Base-by-base conservation (phyloP, 1,140 invertebrate genomes). In the Calephelis virginiensis region DNA sequence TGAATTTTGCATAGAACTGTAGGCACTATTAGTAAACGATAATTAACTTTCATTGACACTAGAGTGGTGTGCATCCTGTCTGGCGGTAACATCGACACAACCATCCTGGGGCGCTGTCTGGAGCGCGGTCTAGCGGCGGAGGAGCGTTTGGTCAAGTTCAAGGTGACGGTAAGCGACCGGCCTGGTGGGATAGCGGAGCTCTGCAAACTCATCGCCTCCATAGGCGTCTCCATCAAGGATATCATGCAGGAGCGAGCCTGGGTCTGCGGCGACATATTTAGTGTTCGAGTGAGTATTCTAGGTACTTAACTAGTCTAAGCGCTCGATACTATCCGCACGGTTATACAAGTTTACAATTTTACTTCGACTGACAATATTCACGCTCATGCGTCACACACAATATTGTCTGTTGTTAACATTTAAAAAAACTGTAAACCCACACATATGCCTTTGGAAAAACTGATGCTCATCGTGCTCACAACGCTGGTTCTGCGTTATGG, bases 61-160 rank as follows among this genome's bases (percentile, higher is more conserved):
- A 97, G 96, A 79, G 96, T 98, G 11, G 97, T 97, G 0, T 91
- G 97, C 45, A 93, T 96, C 40, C 83, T 98, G 0, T 97, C 96
- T 80, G 98, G 98, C 6, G 97, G 98, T 38, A 99, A 99, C 90
- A 98, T 99, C 66, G 97, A 98, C 79, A 97, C 97, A 7, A 98
- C 97, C 0, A 95, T 98, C 0, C 92, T 99, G 49, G 97, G 97
- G 0, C 92, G 97, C 45, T 97, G 97, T 64, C 91, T 99, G 66
- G 98, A 99, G 79, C 92, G 97, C 50, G 97, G 97, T 37, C 88
- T 99, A 72, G 97, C 97, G 6, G 96, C 95, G 0, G 97, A 98
- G 82, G 96, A 97, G 9, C 92, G 98, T 9, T 90, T 98, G 37
- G 92, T 97, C 9, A 96, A 97, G 80, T 97, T 98, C 83, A 95